Evolutionary conservation across 2,888 invertebrate species (phyloP).

Genomic region (Aromia moschata): DNA sequence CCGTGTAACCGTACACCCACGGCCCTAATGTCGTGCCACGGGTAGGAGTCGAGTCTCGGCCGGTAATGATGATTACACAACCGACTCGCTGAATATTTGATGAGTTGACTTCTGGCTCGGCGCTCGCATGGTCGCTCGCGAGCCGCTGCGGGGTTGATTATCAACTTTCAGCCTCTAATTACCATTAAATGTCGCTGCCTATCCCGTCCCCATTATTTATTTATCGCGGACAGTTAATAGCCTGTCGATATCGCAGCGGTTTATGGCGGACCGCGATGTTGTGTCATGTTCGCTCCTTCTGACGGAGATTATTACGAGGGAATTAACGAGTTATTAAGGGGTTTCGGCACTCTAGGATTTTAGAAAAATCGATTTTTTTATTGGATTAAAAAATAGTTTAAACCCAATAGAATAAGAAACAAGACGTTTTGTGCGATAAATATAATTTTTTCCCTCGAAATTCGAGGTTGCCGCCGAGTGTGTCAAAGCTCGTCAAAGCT

Average conservation of each 20-base stretch:
- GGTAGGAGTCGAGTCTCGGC: constrained; percentile 32
- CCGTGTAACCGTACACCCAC: constrained; percentile 27
- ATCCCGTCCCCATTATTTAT: constrained; percentile 6
- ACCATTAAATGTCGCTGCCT: constrained; percentile 13
- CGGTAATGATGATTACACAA: constrained; percentile 54
- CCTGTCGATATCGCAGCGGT: constrained; percentile 16
- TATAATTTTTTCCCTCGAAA: no score
- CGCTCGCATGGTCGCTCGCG: constrained; percentile 24
- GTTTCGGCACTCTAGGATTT: no score
- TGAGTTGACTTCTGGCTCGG: constrained; percentile 54
- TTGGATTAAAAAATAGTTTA: no score
- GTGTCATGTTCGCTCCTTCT: no score
- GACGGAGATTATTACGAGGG: no score
- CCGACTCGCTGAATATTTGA: constrained; percentile 53
- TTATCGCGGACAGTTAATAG: constrained; percentile 4
- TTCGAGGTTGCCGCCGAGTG: no score
- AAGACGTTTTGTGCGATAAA: no score
- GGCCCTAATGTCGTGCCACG: constrained; percentile 59
- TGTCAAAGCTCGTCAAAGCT: no score
- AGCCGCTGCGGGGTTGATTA: constrained; percentile 22
- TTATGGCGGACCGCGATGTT: no score
- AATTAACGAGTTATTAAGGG: no score
- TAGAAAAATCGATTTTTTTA: no score
- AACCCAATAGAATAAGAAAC: no score
- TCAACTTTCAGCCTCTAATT: constrained; percentile 17